phyloP scores from a whole-genome alignment of 2,888 invertebrate species.

The Cheilosia vernalis region DNA sequence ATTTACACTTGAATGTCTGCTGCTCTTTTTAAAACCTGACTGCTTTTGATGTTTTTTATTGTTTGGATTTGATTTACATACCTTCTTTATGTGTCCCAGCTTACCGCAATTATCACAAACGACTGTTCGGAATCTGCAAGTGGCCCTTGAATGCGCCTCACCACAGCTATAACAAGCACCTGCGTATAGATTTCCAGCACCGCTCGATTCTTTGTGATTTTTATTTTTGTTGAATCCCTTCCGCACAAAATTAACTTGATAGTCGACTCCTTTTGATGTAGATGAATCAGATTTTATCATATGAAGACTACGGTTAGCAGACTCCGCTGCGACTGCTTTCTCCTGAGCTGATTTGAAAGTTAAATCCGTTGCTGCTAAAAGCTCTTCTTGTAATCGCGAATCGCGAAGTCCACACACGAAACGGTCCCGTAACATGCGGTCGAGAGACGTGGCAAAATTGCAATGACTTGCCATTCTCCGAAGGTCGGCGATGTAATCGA shows the following conservation, averaged over 20 bases:
- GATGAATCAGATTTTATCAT: slow-evolving; percentile 2
- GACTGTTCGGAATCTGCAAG: slow-evolving; percentile 17
- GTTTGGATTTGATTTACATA: no score
- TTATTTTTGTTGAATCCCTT: slow-evolving; percentile 1
- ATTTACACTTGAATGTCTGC: background rate
- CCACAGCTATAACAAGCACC: slow-evolving; percentile 25
- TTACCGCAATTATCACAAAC: slow-evolving; percentile 11
- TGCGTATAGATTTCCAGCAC: background rate
- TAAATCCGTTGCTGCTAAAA: slow-evolving; percentile 20
- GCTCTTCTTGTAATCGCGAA: slow-evolving; percentile 21
- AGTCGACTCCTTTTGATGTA: slow-evolving; percentile 3
- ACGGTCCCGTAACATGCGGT: slow-evolving; percentile 19
- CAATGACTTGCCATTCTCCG: slow-evolving; percentile 12
- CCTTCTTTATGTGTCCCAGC: slow-evolving; percentile 16
- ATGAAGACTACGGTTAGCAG: slow-evolving; percentile 19
- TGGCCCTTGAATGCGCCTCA: slow-evolving; percentile 7
- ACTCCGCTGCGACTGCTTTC: slow-evolving; percentile 21
- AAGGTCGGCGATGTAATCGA: slow-evolving; percentile 21
- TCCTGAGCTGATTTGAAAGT: slow-evolving; percentile 21
- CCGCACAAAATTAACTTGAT: slow-evolving; percentile 22
- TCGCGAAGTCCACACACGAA: slow-evolving; percentile 25
- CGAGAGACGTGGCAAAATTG: background rate
- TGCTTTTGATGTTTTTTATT: no score
- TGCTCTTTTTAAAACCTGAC: no score
- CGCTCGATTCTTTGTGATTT: slow-evolving; percentile 15